These are phyloP conservation scores for Isaurus tuberculatus DNA, from an alignment of 92 coral and sea anemone species.

Conservation along the genomic window DNA sequence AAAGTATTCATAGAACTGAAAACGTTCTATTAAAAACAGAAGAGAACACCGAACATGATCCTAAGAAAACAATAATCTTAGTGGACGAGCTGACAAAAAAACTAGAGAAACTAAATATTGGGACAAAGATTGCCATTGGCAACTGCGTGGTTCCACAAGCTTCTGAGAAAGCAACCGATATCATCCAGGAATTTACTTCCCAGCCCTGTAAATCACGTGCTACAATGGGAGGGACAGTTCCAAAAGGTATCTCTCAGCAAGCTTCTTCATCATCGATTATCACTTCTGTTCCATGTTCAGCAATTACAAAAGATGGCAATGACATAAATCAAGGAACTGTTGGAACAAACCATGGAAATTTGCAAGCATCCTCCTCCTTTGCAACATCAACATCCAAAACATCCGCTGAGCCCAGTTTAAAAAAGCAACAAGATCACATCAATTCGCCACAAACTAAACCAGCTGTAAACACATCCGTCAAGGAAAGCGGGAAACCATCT, in stretches of 20 bases:
- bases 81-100: neutral
- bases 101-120: conserved; percentile 4
- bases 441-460: neutral
- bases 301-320: neutral
- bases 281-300: neutral
- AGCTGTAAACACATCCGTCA: neutral
- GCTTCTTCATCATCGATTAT: neutral
- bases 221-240: neutral
- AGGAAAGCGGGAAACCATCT: neutral
- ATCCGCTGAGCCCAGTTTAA: neutral
- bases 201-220: neutral
- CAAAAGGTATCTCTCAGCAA: neutral
- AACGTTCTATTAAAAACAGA: neutral
- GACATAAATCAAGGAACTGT: neutral
- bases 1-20: neutral
- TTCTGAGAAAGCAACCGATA: neutral
- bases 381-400: neutral
- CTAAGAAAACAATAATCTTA: neutral
- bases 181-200: neutral
- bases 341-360: neutral
- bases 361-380: neutral
- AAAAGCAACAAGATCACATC: neutral
- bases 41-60: neutral
- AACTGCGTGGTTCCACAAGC: neutral
- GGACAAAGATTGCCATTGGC: neutral